Evolutionary conservation across 1,140 invertebrate species (phyloP).

Genomic region (Cotesia vestalis): DNA sequence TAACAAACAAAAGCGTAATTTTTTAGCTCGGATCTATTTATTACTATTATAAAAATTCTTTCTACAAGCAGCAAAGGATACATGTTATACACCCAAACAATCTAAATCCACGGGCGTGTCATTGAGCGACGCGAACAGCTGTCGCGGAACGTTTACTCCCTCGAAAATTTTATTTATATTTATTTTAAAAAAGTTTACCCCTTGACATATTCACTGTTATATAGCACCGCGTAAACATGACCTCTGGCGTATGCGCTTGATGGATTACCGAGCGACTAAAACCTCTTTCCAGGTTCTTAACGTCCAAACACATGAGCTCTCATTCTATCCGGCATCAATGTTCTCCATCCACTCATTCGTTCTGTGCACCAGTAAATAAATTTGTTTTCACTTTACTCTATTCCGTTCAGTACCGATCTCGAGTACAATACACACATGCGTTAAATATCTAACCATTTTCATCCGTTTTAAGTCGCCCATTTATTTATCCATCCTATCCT

Average conservation of each 20-base stretch:
- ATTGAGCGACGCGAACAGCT: slow-evolving; percentile 40
- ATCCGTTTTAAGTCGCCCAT: too few relatives aligned
- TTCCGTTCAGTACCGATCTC: background rate
- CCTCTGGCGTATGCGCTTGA: slow-evolving; percentile 22
- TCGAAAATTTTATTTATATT: background rate
- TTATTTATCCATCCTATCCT: too few relatives aligned
- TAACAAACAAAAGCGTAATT: too few relatives aligned
- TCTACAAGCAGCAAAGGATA: background rate
- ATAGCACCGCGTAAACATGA: slow-evolving; percentile 33
- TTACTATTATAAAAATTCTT: too few relatives aligned
- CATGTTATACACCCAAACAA: background rate
- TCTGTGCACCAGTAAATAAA: too few relatives aligned
- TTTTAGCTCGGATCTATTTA: too few relatives aligned
- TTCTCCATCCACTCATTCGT: background rate
- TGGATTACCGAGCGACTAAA: slow-evolving; percentile 23
- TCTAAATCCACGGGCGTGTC: slow-evolving; percentile 28
- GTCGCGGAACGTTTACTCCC: slow-evolving; percentile 27
- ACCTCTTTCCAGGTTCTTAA: slow-evolving; percentile 19
- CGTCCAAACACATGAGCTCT: slow-evolving; percentile 24
- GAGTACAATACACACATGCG: too few relatives aligned
- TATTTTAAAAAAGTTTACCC: background rate
- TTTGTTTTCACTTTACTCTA: too few relatives aligned
- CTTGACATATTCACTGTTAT: slow-evolving; percentile 1
- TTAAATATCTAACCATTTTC: too few relatives aligned
- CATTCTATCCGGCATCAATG: too few relatives aligned